phyloP scores from a whole-genome alignment of 2,113 vertebrate genomes.

The Elanus axillaris region DNA sequence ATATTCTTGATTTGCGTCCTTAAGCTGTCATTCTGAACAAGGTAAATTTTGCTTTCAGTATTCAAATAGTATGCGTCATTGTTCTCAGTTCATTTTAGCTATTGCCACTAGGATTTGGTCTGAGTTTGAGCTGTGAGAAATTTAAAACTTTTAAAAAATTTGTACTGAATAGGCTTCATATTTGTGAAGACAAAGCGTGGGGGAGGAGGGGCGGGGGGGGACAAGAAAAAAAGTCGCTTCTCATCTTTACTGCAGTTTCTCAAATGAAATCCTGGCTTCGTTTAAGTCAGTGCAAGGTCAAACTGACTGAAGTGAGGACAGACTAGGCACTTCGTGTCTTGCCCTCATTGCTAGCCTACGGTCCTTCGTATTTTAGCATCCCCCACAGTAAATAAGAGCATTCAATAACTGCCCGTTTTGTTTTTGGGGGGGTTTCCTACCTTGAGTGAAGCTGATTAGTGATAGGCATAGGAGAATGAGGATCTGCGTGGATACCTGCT shows the following conservation, averaged over 20 bases:
- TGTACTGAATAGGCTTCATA: background rate
- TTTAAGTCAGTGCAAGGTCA: background rate
- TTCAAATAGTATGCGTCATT: background rate
- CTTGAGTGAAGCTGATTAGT: background rate
- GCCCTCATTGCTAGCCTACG: background rate
- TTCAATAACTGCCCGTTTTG: background rate
- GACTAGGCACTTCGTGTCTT: background rate
- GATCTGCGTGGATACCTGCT: background rate
- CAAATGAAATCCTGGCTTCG: background rate
- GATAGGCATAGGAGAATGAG: background rate
- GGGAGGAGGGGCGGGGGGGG: fast-evolving
- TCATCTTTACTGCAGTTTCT: background rate
- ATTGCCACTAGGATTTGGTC: background rate
- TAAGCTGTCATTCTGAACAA: background rate
- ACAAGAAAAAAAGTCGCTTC: background rate
- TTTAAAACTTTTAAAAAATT: background rate
- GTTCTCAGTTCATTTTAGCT: background rate
- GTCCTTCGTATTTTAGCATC: background rate
- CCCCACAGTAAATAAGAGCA: background rate
- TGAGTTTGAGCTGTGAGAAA: background rate
- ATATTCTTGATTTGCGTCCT: background rate
- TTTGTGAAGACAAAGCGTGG: background rate
- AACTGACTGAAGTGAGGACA: background rate
- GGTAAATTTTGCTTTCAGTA: background rate
- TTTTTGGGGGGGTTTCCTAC: background rate